phyloP scores from a whole-genome alignment of 1,140 invertebrate species.

The Drosophila mauritiana region DNA sequence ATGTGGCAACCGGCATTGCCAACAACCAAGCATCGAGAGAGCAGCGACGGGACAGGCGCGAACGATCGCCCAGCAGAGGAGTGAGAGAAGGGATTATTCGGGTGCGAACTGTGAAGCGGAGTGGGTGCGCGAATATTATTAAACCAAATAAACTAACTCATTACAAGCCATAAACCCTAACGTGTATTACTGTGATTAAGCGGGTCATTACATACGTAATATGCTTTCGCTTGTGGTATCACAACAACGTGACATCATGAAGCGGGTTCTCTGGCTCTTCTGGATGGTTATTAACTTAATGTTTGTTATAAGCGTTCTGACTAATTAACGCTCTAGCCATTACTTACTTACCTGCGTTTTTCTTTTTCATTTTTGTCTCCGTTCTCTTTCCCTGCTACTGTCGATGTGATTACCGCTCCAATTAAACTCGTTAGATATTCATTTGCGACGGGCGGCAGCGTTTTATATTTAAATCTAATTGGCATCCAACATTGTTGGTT shows the following conservation, averaged over 20 bases:
- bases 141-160: no score
- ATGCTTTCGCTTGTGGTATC: constrained; percentile 9
- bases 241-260: constrained; percentile 30
- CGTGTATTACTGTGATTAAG: no score
- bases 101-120: no score
- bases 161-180: no score
- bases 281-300: constrained; percentile 44
- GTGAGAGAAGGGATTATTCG: no score
- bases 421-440: constrained; percentile 72
- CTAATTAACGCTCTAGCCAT: constrained; percentile 29
- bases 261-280: constrained; percentile 27
- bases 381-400: constrained; percentile 7
- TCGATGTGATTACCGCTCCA: constrained; percentile 44
- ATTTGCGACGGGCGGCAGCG: constrained; percentile 51
- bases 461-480: constrained; percentile 78
- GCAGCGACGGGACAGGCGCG: no score
- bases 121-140: no score
- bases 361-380: constrained; percentile 11
- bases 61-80: no score
- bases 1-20: no score
- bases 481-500: constrained; percentile 39
- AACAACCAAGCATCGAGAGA: no score
- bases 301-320: constrained; percentile 43
- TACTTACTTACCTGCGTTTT: constrained; percentile 22
- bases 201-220: no score